A percentile compares a stretch with the other conserved stretches of the same genome.
phyloP scores from a whole-genome alignment of 2,797 vertebrate genomes.

The Martes flavigula region DNA sequence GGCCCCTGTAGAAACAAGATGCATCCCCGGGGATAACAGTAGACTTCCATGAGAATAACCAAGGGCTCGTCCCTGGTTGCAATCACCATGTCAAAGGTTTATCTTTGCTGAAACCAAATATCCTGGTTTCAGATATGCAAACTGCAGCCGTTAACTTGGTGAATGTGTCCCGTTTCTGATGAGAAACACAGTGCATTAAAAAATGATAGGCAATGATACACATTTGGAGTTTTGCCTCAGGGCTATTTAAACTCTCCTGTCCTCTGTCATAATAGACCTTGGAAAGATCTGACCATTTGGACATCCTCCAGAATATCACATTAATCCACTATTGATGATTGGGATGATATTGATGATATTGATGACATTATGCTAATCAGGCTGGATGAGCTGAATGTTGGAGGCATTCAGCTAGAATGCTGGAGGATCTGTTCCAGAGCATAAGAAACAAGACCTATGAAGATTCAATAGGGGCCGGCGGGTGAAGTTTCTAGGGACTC shows the following conservation, averaged over 20 bases:
- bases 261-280: background rate
- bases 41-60: background rate
- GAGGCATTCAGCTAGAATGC: background rate
- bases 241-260: background rate
- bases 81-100: background rate
- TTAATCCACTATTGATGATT: background rate
- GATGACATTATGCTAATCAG: background rate
- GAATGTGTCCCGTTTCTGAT: background rate
- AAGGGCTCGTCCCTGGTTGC: background rate
- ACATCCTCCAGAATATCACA: background rate
- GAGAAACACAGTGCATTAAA: background rate
- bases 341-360: background rate
- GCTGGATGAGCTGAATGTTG: background rate
- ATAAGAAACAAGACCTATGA: background rate
- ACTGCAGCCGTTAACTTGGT: background rate
- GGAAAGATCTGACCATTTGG: background rate
- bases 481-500: background rate
- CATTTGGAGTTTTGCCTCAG: background rate
- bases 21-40: background rate
- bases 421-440: background rate
- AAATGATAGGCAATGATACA: background rate
- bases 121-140: background rate
- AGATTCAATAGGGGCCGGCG: background rate
- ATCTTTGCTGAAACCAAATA: background rate
- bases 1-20: background rate